A percentile compares a stretch with the other conserved stretches of the same genome.
These are phyloP conservation scores for Gymnobelideus leadbeateri DNA, from an alignment of 2,113 vertebrate genomes.

Conservation along the genomic window DNA sequence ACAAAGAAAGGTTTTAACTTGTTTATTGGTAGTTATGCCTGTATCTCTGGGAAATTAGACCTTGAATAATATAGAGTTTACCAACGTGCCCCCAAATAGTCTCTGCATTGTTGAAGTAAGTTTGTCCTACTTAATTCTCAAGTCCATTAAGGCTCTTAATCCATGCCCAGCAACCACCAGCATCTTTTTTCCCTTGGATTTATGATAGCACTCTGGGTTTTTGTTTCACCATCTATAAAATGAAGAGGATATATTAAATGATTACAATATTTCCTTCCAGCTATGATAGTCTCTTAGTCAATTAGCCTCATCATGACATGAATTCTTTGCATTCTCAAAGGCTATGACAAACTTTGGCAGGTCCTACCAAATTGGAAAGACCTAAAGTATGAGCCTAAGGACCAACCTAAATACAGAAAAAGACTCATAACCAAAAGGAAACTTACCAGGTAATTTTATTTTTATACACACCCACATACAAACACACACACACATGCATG, in stretches of 20 bases:
- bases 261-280: neutral
- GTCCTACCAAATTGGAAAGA: neutral
- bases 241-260: neutral
- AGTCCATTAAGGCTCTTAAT: conserved; percentile 34
- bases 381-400: neutral
- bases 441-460: neutral
- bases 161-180: neutral
- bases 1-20: neutral
- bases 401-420: neutral
- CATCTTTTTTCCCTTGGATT: neutral
- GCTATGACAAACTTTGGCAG: neutral
- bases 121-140: conserved; percentile 29
- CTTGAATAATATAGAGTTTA: neutral
- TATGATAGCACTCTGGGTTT: neutral
- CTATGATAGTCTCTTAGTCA: neutral
- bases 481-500: no score
- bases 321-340: neutral
- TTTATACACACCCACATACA: no score
- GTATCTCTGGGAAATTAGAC: neutral
- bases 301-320: neutral
- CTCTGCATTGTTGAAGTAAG: neutral
- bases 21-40: neutral
- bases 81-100: neutral
- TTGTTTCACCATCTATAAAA: neutral
- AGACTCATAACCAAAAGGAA: neutral